Conservation (phyloP, 2,888 invertebrate species). For the Gastrophysa polygoni region DNA sequence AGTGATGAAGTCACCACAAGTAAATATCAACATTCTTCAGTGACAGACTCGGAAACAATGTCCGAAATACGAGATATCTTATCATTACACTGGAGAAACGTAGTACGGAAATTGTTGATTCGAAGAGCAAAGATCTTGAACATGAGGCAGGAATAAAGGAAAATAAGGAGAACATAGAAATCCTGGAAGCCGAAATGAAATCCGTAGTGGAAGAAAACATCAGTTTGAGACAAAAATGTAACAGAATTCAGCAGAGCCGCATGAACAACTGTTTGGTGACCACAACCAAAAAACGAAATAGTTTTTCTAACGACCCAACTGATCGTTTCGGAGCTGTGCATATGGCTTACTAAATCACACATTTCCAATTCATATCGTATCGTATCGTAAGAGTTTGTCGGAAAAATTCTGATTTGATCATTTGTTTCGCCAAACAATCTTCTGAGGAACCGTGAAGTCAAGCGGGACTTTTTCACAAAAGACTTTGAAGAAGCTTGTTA, state of each 20-base stretch:
- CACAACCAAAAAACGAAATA: neutral
- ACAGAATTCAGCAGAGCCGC: neutral
- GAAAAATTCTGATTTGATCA: neutral
- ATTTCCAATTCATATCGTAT: neutral
- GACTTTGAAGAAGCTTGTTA: neutral
- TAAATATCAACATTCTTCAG: neutral
- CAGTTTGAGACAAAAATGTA: too few species aligned
- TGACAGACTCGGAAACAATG: neutral
- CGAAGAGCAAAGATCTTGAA: neutral
- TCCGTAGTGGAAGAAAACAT: too few species aligned
- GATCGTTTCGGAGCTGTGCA: neutral
- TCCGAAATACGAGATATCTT: constrained; percentile 2
- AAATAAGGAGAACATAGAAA: neutral
- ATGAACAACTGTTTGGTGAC: neutral
- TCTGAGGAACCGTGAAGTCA: neutral
- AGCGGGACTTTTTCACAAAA: neutral
- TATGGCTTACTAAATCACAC: neutral
- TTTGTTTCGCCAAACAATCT: neutral
- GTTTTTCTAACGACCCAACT: neutral
- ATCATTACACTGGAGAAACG: neutral
- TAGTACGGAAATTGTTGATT: neutral
- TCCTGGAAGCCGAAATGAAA: neutral
- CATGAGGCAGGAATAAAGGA: neutral
- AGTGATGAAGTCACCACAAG: neutral
- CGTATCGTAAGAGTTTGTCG: neutral